Conservation (phyloP, 1,140 invertebrate genomes). For the Bombus waltoni region DNA sequence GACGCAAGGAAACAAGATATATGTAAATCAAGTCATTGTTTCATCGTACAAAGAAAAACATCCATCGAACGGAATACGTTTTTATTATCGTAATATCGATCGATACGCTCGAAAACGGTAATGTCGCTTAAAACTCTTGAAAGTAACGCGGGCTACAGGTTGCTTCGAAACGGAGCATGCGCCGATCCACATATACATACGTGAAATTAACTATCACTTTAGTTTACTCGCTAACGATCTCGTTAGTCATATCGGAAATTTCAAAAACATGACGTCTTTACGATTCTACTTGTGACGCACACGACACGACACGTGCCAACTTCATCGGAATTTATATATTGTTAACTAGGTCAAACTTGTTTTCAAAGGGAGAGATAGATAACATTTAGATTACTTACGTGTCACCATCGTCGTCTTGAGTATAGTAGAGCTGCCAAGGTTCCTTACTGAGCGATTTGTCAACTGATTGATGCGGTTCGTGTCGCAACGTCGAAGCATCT, state of each 20-base stretch:
- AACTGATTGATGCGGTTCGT: background rate
- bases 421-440: slow-evolving; percentile 84
- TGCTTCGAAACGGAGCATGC: background rate
- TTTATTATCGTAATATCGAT: slow-evolving; percentile 13
- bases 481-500: background rate
- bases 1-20: background rate
- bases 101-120: background rate
- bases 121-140: background rate
- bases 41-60: background rate
- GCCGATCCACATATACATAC: background rate
- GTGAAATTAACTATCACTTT: slow-evolving; percentile 1
- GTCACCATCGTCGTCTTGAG: slow-evolving; percentile 88
- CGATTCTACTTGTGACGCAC: background rate
- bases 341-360: background rate
- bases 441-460: slow-evolving; percentile 64
- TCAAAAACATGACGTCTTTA: background rate
- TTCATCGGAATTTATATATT: too few species aligned
- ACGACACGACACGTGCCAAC: background rate
- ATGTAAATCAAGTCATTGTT: slow-evolving; percentile 8
- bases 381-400: slow-evolving; percentile 84
- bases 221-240: background rate
- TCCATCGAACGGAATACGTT: slow-evolving; percentile 3
- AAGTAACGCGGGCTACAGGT: slow-evolving; percentile 39
- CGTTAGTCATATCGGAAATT: background rate
- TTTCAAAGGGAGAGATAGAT: background rate